Conservation (phyloP, 2,888 invertebrate genomes). For the Eurytoma adleriae region DNA sequence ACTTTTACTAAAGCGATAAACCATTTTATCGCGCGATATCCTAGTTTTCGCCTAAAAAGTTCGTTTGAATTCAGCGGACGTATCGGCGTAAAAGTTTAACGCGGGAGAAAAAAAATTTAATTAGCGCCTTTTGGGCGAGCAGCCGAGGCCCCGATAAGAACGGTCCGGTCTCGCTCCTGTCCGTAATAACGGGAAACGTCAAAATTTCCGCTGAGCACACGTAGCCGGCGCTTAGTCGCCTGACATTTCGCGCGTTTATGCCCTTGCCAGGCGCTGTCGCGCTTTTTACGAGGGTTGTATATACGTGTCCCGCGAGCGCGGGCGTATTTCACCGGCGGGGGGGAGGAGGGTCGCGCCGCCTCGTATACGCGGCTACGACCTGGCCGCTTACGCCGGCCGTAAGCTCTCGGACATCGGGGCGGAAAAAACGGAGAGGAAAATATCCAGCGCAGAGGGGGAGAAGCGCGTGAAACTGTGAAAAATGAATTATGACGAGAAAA, state of each 20-base stretch:
- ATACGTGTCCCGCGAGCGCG: slow-evolving; percentile 53
- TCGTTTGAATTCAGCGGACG: too few relatives aligned
- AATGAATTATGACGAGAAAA: slow-evolving; percentile 39
- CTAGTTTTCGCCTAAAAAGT: too few relatives aligned
- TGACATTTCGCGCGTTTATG: slow-evolving; percentile 59
- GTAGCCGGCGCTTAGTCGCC: slow-evolving; percentile 11
- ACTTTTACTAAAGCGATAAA: too few relatives aligned
- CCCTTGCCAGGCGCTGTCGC: slow-evolving; percentile 58
- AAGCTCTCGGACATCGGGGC: background rate
- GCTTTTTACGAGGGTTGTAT: slow-evolving; percentile 61
- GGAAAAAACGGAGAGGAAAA: background rate
- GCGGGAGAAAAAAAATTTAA: background rate
- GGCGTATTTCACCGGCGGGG: slow-evolving; percentile 14
- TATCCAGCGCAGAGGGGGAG: slow-evolving; percentile 24
- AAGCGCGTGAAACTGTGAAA: slow-evolving; percentile 37
- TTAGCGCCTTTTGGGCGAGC: background rate
- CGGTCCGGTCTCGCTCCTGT: background rate
- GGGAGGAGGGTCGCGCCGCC: background rate
- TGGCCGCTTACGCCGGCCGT: slow-evolving; percentile 6
- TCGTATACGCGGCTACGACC: slow-evolving; percentile 1
- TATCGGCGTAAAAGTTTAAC: too few relatives aligned
- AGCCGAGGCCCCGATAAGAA: background rate
- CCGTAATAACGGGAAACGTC: slow-evolving; percentile 33
- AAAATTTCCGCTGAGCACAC: slow-evolving; percentile 46
- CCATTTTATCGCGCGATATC: too few relatives aligned